Evolutionary conservation across 2,797 vertebrate genomes (phyloP).

Genomic region (Potorous gilbertii): DNA sequence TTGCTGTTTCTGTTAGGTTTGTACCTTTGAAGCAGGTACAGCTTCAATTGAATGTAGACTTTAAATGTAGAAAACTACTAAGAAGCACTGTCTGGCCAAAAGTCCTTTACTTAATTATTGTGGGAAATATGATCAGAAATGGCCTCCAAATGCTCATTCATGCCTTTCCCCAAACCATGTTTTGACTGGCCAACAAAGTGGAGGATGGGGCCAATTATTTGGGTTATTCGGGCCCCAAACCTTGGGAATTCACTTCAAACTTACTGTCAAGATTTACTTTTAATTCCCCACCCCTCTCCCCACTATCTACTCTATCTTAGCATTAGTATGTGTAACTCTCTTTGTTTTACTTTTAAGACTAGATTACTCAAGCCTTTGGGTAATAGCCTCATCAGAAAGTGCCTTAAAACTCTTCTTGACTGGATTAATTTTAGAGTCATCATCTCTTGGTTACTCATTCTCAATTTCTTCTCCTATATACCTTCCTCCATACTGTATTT

Average conservation of each 20-base stretch:
- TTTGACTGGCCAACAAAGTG: background rate
- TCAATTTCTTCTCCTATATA: background rate
- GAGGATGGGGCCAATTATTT: background rate
- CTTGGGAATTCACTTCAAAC: background rate
- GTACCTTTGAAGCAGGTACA: background rate
- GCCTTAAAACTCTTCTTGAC: background rate
- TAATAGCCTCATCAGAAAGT: background rate
- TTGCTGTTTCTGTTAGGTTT: background rate
- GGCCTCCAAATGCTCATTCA: background rate
- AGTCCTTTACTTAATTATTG: background rate
- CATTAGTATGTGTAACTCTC: background rate
- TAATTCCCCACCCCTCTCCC: background rate
- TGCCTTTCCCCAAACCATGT: background rate
- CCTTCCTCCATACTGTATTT: background rate
- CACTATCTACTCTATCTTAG: background rate
- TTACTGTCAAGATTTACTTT: background rate
- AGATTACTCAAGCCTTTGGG: background rate
- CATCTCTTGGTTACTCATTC: background rate
- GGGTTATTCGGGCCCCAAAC: background rate
- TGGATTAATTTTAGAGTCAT: background rate
- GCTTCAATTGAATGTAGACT: background rate
- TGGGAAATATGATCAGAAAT: background rate
- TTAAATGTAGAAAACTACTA: constrained; percentile 18
- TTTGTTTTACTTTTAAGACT: background rate
- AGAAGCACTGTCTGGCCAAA: background rate